Percentiles rank a stretch among this genome's conserved stretches.
Conservation (phyloP, 2,113 vertebrate genomes). For the Stegastes partitus region DNA sequence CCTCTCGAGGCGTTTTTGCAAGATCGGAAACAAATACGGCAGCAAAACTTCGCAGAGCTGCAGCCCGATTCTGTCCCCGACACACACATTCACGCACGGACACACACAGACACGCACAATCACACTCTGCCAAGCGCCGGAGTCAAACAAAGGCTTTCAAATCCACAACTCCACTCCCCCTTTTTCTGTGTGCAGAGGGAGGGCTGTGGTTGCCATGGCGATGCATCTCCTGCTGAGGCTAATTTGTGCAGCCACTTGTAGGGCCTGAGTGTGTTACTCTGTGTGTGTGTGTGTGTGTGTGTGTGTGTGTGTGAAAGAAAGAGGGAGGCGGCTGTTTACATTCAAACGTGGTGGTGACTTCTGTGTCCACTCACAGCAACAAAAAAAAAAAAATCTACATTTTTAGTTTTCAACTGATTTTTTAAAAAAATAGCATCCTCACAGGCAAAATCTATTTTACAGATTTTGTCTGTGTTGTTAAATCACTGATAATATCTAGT, state of each 20-base stretch:
- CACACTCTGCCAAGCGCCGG: conserved; percentile 27
- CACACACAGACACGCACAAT: background rate
- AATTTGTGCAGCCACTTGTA: conserved; percentile 83
- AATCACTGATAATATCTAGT: no score
- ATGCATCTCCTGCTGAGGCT: conserved; percentile 84
- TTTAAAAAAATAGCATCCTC: no score
- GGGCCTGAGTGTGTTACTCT: conserved; percentile 46
- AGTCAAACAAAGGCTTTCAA: conserved; percentile 80
- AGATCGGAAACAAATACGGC: background rate
- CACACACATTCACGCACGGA: conserved; percentile 17
- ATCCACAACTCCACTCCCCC: conserved; percentile 64
- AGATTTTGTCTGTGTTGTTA: no score
- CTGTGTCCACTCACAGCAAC: conserved; percentile 3
- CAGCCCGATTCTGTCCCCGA: background rate
- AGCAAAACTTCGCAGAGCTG: conserved; percentile 26
- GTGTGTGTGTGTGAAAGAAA: conserved; percentile 11
- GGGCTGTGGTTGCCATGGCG: conserved; percentile 80
- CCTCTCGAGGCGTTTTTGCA: background rate
- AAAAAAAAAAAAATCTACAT: no score
- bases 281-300: conserved; percentile 5
- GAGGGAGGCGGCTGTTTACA: conserved; percentile 70
- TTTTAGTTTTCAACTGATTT: no score
- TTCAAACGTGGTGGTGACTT: conserved; percentile 67
- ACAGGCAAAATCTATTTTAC: no score
- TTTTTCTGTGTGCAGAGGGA: conserved; percentile 49